A percentile compares a stretch with the other conserved stretches of the same genome.
These are phyloP conservation scores for Polypterus senegalus DNA, from an alignment of 2,113 vertebrate species.

Conservation along the genomic window DNA sequence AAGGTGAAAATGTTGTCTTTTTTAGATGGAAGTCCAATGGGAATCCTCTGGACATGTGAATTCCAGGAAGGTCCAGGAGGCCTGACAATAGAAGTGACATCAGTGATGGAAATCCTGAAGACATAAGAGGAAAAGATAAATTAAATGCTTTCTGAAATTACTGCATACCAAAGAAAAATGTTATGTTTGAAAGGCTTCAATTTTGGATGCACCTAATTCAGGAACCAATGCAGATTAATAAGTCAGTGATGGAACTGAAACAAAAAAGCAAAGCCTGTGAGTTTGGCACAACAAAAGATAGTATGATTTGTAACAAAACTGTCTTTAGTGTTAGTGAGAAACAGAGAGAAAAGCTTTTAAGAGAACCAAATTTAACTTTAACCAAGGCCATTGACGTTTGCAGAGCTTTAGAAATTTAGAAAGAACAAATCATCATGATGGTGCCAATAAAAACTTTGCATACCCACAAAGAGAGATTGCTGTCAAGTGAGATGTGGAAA, in stretches of 20 bases:
- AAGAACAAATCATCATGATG: conserved; percentile 7
- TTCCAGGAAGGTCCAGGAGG: no score
- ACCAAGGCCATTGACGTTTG: conserved; percentile 5
- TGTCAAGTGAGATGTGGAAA: no score
- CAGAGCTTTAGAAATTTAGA: conserved; percentile 10
- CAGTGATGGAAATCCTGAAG: no score
- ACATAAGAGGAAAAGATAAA: no score
- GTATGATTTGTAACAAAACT: conserved; percentile 19
- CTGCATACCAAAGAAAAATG: conserved; percentile 4
- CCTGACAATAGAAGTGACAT: no score
- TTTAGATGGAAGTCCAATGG: no score
- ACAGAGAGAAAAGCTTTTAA: background rate
- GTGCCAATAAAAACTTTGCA: no score
- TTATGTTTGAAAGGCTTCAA: conserved; percentile 11
- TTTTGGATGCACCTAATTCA: background rate
- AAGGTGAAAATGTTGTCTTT: no score
- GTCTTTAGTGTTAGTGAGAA: conserved; percentile 15
- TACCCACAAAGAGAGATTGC: no score
- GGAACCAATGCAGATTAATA: conserved; percentile 7
- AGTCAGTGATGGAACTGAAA: conserved; percentile 15
- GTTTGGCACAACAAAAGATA: conserved; percentile 12
- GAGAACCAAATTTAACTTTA: background rate
- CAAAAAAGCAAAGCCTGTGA: conserved; percentile 20
- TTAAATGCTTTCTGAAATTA: no score
- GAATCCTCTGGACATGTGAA: no score